Conservation (phyloP, 2,888 invertebrate genomes). For the Prosapia bicincta region DNA sequence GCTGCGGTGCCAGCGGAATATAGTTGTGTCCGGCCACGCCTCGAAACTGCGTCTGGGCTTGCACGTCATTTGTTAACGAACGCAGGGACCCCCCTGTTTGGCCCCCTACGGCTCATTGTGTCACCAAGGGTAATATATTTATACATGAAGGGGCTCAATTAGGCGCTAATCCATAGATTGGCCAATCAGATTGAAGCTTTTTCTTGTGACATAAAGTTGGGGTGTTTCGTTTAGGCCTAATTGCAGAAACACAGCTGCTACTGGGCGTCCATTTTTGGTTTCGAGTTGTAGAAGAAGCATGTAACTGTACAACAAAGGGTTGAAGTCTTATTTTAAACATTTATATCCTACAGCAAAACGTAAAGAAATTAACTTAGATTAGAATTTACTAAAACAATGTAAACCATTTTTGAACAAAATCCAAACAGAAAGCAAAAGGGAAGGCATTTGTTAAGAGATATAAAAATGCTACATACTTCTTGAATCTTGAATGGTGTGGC, state of each 20-base stretch:
- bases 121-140: not conserved
- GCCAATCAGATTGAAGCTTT: not conserved
- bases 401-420: no score
- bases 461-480: no score
- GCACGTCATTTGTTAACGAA: not conserved
- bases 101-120: constrained; percentile 2
- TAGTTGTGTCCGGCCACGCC: not conserved
- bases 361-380: no score
- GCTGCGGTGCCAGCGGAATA: not conserved
- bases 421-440: no score
- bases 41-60: not conserved
- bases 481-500: no score
- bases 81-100: not conserved
- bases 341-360: no score
- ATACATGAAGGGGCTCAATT: not conserved
- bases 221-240: constrained; percentile 2
- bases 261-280: not conserved
- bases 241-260: not conserved
- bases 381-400: no score
- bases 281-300: no score
- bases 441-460: no score
- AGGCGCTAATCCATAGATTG: not conserved
- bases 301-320: no score
- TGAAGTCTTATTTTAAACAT: no score
- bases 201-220: not conserved